phyloP scores from a whole-genome alignment of 2,888 invertebrate genomes.

The Ectobius pallidus region DNA sequence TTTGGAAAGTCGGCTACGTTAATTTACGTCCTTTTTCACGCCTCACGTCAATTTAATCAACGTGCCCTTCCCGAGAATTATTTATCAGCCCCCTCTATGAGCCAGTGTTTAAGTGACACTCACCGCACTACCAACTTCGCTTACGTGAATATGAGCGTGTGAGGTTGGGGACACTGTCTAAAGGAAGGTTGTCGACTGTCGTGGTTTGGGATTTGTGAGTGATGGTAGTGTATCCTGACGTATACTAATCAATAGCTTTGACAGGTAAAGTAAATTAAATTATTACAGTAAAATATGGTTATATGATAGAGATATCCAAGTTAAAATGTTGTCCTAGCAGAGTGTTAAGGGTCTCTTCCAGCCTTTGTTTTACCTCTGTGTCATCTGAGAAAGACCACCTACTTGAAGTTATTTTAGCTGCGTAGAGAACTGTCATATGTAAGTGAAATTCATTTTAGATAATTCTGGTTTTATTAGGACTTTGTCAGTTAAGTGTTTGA shows the following conservation, averaged over 20 bases:
- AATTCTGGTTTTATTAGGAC: background rate
- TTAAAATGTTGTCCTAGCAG: background rate
- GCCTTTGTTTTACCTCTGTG: background rate
- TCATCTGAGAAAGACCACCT: conserved; percentile 2
- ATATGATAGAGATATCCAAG: background rate
- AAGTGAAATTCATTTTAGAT: background rate
- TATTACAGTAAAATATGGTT: background rate
- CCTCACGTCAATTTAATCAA: too few species aligned
- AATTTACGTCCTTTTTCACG: too few species aligned
- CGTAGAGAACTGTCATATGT: background rate
- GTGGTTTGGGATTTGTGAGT: too few species aligned
- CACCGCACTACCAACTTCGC: too few species aligned
- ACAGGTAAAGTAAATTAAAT: conserved; percentile 17
- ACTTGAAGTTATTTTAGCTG: background rate
- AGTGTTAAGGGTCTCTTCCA: background rate
- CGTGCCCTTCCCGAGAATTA: too few species aligned
- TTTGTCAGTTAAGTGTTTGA: background rate
- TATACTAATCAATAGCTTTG: conserved; percentile 13
- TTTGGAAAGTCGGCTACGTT: too few species aligned
- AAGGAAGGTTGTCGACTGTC: too few species aligned
- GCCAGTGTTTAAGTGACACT: too few species aligned
- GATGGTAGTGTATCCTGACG: background rate
- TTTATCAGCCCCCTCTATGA: too few species aligned
- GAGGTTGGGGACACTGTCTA: too few species aligned
- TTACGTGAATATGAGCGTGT: too few species aligned